A percentile compares a stretch with the other conserved stretches of the same genome.
Conservation (phyloP, 2,888 invertebrate genomes). For the Lepetodrilus schrolli region DNA sequence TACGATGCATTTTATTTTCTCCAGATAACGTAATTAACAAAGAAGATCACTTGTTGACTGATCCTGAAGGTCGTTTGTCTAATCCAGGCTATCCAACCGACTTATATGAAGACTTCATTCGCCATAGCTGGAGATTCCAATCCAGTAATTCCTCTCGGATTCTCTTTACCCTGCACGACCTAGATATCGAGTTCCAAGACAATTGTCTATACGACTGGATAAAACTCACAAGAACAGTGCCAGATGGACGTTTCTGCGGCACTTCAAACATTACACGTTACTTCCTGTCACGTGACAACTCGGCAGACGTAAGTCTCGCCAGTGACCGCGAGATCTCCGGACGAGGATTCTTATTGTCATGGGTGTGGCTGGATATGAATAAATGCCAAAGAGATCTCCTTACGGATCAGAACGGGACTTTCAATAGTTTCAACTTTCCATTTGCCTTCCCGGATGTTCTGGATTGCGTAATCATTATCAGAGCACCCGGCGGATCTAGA, state of each 20-base stretch:
- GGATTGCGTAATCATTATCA: conserved; percentile 82
- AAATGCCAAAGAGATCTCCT: conserved; percentile 7
- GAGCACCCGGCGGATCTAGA: conserved; percentile 81
- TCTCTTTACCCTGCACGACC: conserved; percentile 34
- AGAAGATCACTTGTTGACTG: too few species aligned
- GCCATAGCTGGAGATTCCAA: conserved; percentile 28
- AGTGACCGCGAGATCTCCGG: conserved; percentile 45
- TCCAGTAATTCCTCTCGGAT: conserved; percentile 34
- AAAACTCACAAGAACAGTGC: conserved; percentile 32
- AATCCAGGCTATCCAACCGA: neutral
- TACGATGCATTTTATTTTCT: too few species aligned
- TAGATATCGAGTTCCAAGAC: conserved; percentile 47
- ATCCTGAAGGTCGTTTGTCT: neutral
- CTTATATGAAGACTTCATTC: conserved; percentile 41
- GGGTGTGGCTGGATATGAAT: conserved; percentile 37
- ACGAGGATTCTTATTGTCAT: conserved; percentile 43
- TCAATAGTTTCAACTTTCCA: conserved; percentile 84
- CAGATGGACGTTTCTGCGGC: conserved; percentile 39
- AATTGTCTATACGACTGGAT: conserved; percentile 53
- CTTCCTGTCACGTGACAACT: conserved; percentile 34
- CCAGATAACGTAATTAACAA: too few species aligned
- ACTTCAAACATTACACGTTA: neutral
- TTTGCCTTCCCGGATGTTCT: conserved; percentile 83
- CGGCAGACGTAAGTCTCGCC: conserved; percentile 38
- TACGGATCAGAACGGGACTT: conserved; percentile 76